A percentile compares a stretch with the other conserved stretches of the same genome.
Conservation (phyloP, 2,797 vertebrate species). For the Poliocrania exsul region DNA sequence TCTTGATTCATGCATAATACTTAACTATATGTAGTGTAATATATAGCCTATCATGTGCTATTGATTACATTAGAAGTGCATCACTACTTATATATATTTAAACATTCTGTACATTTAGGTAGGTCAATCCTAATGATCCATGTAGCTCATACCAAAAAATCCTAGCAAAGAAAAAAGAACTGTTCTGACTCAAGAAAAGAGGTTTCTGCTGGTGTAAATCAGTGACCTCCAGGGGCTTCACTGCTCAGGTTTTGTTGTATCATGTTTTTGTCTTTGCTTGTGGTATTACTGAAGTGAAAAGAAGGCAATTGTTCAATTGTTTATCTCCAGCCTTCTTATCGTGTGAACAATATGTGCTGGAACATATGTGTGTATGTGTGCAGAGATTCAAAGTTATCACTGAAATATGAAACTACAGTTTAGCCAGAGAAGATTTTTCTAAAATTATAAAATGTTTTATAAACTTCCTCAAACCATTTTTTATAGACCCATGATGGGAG, state of each 20-base stretch:
- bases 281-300: not conserved
- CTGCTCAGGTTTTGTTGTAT: not conserved
- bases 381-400: not conserved
- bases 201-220: not conserved
- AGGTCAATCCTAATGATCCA: not conserved
- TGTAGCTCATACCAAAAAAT: not conserved
- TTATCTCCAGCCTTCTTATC: not conserved
- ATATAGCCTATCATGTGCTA: not conserved
- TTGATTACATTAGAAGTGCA: constrained; percentile 9
- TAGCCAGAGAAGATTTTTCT: not conserved
- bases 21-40: not conserved
- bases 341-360: not conserved
- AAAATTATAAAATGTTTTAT: not conserved
- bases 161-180: not conserved
- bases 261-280: not conserved
- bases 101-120: not conserved
- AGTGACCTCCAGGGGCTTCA: not conserved
- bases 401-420: not conserved
- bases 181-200: not conserved
- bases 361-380: not conserved
- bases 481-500: not conserved
- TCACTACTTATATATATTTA: constrained; percentile 9
- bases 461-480: not conserved
- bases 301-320: not conserved
- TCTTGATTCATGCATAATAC: not conserved